These are phyloP conservation scores for Mythimna vitellina DNA, from an alignment of 2,888 invertebrate species.

Conservation along the genomic window DNA sequence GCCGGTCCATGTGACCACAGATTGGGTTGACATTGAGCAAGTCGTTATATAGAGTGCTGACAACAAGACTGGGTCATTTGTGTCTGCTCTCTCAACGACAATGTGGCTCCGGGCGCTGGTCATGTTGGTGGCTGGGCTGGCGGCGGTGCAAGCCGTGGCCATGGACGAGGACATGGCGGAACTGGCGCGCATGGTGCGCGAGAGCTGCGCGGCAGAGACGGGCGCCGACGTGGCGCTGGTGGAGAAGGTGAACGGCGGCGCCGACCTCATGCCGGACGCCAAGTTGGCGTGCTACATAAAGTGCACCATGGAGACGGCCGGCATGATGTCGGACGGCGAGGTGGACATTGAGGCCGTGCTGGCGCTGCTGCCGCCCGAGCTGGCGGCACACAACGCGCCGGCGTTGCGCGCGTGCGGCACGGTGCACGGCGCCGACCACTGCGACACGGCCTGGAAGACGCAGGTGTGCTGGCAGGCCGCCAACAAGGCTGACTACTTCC, in stretches of 20 bases:
- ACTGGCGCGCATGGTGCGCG: slow-evolving; percentile 81
- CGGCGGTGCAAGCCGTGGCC: slow-evolving; percentile 40
- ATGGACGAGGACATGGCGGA: slow-evolving; percentile 85
- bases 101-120: slow-evolving; percentile 28
- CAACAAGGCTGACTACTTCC: slow-evolving; percentile 80
- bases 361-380: slow-evolving; percentile 78
- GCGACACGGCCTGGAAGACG: slow-evolving; percentile 84
- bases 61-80: slow-evolving; percentile 10
- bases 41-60: slow-evolving; percentile 66
- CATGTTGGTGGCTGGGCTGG: slow-evolving; percentile 30
- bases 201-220: slow-evolving; percentile 80
- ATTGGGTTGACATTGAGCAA: slow-evolving; percentile 65
- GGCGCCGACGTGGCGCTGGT: slow-evolving; percentile 78
- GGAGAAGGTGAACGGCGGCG: slow-evolving; percentile 80
- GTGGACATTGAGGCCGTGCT: slow-evolving; percentile 84
- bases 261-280: slow-evolving; percentile 75
- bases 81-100: slow-evolving; percentile 15
- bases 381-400: slow-evolving; percentile 72
- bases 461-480: slow-evolving; percentile 85
- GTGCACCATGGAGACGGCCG: slow-evolving; percentile 86
- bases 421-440: slow-evolving; percentile 79
- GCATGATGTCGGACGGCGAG: slow-evolving; percentile 82
- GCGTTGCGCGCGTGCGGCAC: slow-evolving; percentile 79
- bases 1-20: slow-evolving; percentile 56
- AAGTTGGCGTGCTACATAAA: slow-evolving; percentile 85